phyloP scores from a whole-genome alignment of 2,113 vertebrate species.

The Anoplopoma fimbria region DNA sequence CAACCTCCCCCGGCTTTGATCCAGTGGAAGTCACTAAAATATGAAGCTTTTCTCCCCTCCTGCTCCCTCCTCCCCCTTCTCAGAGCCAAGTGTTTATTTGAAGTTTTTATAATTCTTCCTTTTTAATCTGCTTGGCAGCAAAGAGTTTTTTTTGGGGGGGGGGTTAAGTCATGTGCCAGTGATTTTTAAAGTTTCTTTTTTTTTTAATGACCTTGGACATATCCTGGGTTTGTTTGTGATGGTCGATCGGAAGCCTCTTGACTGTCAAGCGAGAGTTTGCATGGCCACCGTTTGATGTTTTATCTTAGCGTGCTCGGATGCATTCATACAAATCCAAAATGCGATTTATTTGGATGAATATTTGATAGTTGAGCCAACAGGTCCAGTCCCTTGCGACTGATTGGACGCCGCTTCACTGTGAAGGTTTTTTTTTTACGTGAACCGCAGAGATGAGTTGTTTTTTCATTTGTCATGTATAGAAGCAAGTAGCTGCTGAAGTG shows the following conservation, averaged over 20 bases:
- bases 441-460: background rate
- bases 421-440: background rate
- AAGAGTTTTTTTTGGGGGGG: too few species aligned
- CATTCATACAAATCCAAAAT: too few species aligned
- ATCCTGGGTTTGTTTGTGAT: background rate
- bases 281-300: background rate
- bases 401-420: background rate
- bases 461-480: background rate
- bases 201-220: constrained; percentile 28
- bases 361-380: background rate
- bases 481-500: constrained; percentile 14
- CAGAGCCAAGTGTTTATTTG: constrained; percentile 52
- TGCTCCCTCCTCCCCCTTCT: too few species aligned
- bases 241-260: background rate
- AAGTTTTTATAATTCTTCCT: constrained; percentile 49
- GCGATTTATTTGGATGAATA: background rate
- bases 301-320: too few species aligned
- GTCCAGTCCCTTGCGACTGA: background rate
- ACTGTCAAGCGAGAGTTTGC: background rate
- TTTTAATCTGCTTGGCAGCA: constrained; percentile 44
- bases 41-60: too few species aligned
- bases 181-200: constrained; percentile 13
- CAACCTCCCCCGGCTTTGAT: background rate
- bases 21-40: constrained; percentile 41
- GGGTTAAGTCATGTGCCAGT: constrained; percentile 23